A percentile compares a stretch with the other conserved stretches of the same genome.
phyloP scores from a whole-genome alignment of 1,140 invertebrate genomes.

The Pararge aegeria region DNA sequence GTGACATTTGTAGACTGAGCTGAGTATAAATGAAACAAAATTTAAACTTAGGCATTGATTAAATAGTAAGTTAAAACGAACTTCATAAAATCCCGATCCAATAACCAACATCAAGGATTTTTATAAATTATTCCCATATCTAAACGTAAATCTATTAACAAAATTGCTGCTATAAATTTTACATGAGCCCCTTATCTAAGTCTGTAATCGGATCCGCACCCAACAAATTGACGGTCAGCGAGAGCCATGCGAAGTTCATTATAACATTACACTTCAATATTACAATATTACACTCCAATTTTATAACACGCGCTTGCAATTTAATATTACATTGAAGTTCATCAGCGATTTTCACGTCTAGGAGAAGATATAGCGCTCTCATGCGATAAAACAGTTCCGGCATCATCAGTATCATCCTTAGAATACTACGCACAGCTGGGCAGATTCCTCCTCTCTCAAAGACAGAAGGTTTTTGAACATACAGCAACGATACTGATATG shows the following conservation, averaged over 20 bases:
- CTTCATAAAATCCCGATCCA: too few species aligned
- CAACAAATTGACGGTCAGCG: slow-evolving; percentile 15
- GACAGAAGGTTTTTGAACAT: too few species aligned
- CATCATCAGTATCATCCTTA: too few species aligned
- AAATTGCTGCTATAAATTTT: slow-evolving; percentile 8
- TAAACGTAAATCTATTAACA: background rate
- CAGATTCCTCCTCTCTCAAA: too few species aligned
- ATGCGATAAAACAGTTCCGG: too few species aligned
- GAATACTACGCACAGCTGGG: too few species aligned
- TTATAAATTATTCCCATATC: background rate
- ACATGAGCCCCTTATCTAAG: slow-evolving; percentile 5
- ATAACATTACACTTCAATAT: slow-evolving; percentile 30
- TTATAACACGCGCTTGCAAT: slow-evolving; percentile 15
- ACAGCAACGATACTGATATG: too few species aligned
- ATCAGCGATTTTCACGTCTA: background rate
- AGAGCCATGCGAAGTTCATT: slow-evolving; percentile 24
- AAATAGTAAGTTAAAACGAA: too few species aligned
- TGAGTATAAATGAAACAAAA: too few species aligned
- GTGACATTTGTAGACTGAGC: too few species aligned
- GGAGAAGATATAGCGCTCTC: background rate
- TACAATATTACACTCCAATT: slow-evolving; percentile 16
- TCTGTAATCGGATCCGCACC: slow-evolving; percentile 22
- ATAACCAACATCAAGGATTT: too few species aligned
- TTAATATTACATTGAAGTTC: slow-evolving; percentile 30
- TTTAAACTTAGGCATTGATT: too few species aligned